phyloP scores from a whole-genome alignment of 64 coral and sea anemone species.

The Montipora sp. region DNA sequence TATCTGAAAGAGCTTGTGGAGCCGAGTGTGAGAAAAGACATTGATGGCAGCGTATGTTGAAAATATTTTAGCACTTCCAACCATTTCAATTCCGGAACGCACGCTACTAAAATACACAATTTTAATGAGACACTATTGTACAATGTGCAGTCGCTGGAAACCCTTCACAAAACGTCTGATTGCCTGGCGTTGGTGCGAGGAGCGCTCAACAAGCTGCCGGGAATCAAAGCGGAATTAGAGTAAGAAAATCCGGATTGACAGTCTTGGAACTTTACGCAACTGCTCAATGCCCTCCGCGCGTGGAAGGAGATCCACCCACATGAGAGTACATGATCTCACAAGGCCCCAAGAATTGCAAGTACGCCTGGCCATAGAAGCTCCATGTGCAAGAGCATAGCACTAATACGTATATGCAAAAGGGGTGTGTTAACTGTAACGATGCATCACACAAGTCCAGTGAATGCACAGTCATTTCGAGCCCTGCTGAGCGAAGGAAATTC shows the following conservation, averaged over 20 bases:
- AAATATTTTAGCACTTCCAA: slow-evolving; percentile 31
- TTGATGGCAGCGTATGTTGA: slow-evolving; percentile 32
- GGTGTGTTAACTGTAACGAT: background rate
- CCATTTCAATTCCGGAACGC: background rate
- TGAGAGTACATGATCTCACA: background rate
- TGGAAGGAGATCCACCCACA: background rate
- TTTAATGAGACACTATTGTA: slow-evolving; percentile 44
- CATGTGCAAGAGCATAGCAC: background rate
- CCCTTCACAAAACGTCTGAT: slow-evolving; percentile 14
- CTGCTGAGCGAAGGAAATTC: background rate
- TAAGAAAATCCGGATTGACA: background rate
- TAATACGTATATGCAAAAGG: background rate
- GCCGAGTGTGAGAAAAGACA: background rate
- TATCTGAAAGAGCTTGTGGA: slow-evolving; percentile 47
- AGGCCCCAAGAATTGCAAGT: background rate
- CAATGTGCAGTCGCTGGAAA: slow-evolving; percentile 64
- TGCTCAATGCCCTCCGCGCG: background rate
- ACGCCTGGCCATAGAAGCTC: slow-evolving; percentile 1
- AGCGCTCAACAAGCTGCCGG: slow-evolving; percentile 10
- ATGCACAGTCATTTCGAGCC: background rate
- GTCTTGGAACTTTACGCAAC: background rate
- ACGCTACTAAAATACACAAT: background rate
- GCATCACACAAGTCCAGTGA: slow-evolving; percentile 1
- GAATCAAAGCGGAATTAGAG: background rate
- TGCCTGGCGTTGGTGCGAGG: background rate